Percentiles rank a stretch among this genome's conserved stretches.
Evolutionary conservation across 2,113 vertebrate species (phyloP).

Genomic region (Argyrosomus japonicus): DNA sequence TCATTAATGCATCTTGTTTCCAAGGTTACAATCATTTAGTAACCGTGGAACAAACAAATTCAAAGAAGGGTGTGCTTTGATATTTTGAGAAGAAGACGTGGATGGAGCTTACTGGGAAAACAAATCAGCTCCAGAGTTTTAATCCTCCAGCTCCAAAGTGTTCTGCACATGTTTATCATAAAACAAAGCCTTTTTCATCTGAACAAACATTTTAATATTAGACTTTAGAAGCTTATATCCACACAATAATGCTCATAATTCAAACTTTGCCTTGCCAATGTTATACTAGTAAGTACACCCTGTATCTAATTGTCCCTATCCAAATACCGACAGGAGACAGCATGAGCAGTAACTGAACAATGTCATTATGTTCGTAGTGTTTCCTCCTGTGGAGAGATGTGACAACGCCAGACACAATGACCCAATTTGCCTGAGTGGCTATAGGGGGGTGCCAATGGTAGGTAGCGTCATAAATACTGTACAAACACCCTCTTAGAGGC

Average conservation of each 20-base stretch:
- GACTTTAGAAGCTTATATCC: conserved; percentile 60
- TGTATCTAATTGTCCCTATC: conserved; percentile 32
- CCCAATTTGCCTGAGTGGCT: conserved; percentile 76
- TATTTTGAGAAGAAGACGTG: conserved; percentile 64
- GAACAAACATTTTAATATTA: conserved; percentile 69
- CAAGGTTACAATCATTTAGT: conserved; percentile 82
- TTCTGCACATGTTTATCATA: conserved; percentile 69
- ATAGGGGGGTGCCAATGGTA: conserved; percentile 50
- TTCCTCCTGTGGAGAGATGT: conserved; percentile 70
- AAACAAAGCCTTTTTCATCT: conserved; percentile 71
- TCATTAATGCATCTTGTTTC: conserved; percentile 82
- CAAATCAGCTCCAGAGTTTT: conserved; percentile 67
- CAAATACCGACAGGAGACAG: conserved; percentile 39
- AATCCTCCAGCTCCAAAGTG: conserved; percentile 68
- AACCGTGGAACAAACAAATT: conserved; percentile 73
- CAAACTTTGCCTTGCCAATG: conserved; percentile 46
- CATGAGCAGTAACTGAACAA: conserved; percentile 57
- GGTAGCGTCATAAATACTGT: conserved; percentile 77
- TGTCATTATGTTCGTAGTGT: conserved; percentile 62
- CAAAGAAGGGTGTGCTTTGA: conserved; percentile 67
- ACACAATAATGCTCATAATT: conserved; percentile 51
- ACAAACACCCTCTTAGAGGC: conserved; percentile 64
- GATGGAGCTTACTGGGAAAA: conserved; percentile 65
- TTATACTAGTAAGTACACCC: conserved; percentile 15
- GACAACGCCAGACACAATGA: conserved; percentile 81